phyloP scores from a whole-genome alignment of 2,797 vertebrate genomes.

The Adrianichthys oophorus region DNA sequence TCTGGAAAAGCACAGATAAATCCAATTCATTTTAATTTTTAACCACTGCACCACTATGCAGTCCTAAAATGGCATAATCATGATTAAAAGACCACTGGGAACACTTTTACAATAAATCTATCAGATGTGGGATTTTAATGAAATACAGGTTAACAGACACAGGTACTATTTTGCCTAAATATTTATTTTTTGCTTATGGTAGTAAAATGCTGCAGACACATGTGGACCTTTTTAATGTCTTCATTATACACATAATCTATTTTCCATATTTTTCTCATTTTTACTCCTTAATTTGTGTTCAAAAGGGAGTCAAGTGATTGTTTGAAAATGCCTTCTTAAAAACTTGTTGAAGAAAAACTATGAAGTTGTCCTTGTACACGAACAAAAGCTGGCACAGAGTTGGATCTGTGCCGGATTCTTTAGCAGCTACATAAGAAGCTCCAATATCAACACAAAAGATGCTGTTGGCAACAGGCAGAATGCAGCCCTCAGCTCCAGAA shows the following conservation, averaged over 20 bases:
- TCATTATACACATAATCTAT: slow-evolving; percentile 2
- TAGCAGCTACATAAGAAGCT: slow-evolving; percentile 22
- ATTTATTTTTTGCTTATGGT: slow-evolving; percentile 32
- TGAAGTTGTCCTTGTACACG: slow-evolving; percentile 36
- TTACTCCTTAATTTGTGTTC: slow-evolving; percentile 22
- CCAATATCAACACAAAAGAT: slow-evolving; percentile 40
- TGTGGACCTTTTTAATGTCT: slow-evolving; percentile 9
- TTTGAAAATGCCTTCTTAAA: background rate
- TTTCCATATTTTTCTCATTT: slow-evolving; percentile 14
- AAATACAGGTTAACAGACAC: slow-evolving; percentile 42
- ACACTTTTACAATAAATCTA: no score
- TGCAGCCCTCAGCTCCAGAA: slow-evolving; percentile 6
- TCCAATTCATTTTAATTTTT: no score
- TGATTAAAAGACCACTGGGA: no score
- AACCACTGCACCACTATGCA: no score
- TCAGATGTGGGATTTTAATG: slow-evolving; percentile 14
- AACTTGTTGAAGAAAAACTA: background rate
- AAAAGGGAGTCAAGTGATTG: background rate
- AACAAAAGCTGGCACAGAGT: slow-evolving; percentile 41
- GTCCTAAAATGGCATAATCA: no score
- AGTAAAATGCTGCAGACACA: slow-evolving; percentile 36
- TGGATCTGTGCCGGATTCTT: slow-evolving; percentile 45
- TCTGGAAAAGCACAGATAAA: no score
- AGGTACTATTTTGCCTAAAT: slow-evolving; percentile 58
- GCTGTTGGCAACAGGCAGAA: slow-evolving; percentile 19